Conservation (phyloP, 2,888 invertebrate species). For the Drosophila falleni region DNA sequence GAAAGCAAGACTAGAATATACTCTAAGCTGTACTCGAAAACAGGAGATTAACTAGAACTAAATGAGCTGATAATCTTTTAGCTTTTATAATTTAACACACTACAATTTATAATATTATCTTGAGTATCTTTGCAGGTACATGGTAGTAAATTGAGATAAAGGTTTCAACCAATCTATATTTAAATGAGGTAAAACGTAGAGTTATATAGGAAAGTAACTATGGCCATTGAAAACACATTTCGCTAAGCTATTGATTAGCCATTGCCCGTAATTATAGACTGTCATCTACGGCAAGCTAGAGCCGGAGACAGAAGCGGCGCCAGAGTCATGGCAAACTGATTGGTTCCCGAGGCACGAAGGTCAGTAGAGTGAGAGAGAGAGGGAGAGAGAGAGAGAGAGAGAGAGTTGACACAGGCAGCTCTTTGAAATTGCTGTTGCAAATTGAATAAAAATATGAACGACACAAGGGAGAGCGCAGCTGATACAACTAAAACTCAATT, state of each 20-base stretch:
- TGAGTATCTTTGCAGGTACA: neutral
- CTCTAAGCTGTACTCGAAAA: neutral
- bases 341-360: slow-evolving; percentile 33
- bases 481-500: slow-evolving; percentile 67
- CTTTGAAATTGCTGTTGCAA: slow-evolving; percentile 67
- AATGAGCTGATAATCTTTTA: neutral
- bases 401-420: slow-evolving; percentile 14
- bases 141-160: slow-evolving; percentile 9
- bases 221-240: slow-evolving; percentile 63
- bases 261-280: slow-evolving; percentile 64
- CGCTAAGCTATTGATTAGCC: slow-evolving; percentile 69
- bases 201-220: slow-evolving; percentile 31
- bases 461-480: slow-evolving; percentile 35
- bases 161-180: slow-evolving; percentile 41
- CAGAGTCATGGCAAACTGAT: slow-evolving; percentile 49
- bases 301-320: neutral
- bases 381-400: neutral
- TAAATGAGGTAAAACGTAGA: slow-evolving; percentile 41
- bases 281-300: slow-evolving; percentile 37
- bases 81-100: neutral
- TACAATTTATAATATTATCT: neutral
- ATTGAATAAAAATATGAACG: slow-evolving; percentile 77
- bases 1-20: neutral
- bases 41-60: neutral
- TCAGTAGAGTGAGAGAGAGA: neutral